phyloP scores from a whole-genome alignment of 2,113 vertebrate species.

The Pygoscelis adeliae region DNA sequence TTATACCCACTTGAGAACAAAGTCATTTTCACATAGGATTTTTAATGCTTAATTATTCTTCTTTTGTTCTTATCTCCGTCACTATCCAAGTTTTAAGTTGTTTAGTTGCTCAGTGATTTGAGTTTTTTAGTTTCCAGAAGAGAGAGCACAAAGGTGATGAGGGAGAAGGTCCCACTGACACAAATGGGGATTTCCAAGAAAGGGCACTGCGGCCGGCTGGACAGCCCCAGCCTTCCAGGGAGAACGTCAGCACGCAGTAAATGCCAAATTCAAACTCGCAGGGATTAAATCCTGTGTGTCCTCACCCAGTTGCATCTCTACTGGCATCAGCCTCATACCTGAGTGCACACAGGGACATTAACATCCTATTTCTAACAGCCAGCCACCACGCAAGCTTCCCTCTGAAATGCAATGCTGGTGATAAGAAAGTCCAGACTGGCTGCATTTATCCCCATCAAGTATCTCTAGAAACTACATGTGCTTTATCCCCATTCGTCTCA shows the following conservation, averaged over 20 bases:
- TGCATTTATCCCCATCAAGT: background rate
- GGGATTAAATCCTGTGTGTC: background rate
- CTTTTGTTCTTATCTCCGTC: conserved; percentile 26
- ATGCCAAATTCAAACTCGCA: background rate
- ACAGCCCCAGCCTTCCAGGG: background rate
- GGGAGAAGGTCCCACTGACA: background rate
- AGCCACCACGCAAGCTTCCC: background rate
- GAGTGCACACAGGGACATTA: background rate
- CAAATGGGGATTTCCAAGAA: background rate
- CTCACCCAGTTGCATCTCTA: background rate
- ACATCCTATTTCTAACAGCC: background rate
- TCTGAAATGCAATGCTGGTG: background rate
- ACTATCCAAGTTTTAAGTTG: background rate
- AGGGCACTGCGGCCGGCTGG: rapidly evolving
- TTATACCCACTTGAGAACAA: conserved; percentile 54
- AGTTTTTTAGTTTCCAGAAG: background rate
- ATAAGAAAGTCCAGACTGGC: background rate
- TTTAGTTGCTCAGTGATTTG: background rate
- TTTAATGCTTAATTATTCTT: conserved; percentile 66
- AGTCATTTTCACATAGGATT: conserved; percentile 69
- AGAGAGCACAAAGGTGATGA: background rate
- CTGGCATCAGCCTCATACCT: background rate
- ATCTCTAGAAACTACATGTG: background rate
- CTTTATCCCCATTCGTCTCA: background rate
- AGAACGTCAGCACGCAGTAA: background rate